phyloP scores from a whole-genome alignment of 2,113 vertebrate genomes.

The Pelusios castaneus region DNA sequence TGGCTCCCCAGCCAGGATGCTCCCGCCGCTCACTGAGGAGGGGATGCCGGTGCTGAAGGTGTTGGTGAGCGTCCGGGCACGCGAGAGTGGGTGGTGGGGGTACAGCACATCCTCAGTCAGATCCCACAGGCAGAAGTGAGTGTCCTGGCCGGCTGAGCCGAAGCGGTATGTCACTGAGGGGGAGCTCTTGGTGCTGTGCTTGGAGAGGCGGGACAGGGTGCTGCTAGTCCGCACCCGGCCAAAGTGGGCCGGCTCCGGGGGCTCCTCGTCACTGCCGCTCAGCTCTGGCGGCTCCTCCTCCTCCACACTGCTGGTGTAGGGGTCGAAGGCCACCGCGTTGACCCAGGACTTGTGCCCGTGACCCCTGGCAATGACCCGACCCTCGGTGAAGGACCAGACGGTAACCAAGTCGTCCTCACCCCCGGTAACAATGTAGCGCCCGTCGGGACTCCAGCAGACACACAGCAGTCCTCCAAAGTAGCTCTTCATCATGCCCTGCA shows the following conservation, averaged over 20 bases:
- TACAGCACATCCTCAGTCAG: constrained; percentile 88
- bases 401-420: constrained; percentile 93
- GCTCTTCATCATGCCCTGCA: constrained; percentile 93
- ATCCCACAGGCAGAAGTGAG: constrained; percentile 94
- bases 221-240: constrained; percentile 82
- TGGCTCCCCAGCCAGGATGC: constrained; percentile 52
- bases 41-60: constrained; percentile 74
- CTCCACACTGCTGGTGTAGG: constrained; percentile 85
- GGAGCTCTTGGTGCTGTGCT: constrained; percentile 78
- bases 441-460: constrained; percentile 93
- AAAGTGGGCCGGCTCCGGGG: constrained; percentile 72
- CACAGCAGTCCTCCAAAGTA: constrained; percentile 93
- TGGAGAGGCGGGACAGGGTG: constrained; percentile 84
- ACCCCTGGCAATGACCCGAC: constrained; percentile 88
- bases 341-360: constrained; percentile 96
- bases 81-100: constrained; percentile 82
- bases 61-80: constrained; percentile 83
- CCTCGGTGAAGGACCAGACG: constrained; percentile 90
- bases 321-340: constrained; percentile 92
- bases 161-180: constrained; percentile 88
- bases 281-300: constrained; percentile 79
- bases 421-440: constrained; percentile 89
- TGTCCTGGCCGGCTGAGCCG: constrained; percentile 93
- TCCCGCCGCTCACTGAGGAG: constrained; percentile 72
- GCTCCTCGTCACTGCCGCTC: constrained; percentile 82